Conservation (phyloP, 1,140 invertebrate genomes). For the Drosophila kohkoa region DNA sequence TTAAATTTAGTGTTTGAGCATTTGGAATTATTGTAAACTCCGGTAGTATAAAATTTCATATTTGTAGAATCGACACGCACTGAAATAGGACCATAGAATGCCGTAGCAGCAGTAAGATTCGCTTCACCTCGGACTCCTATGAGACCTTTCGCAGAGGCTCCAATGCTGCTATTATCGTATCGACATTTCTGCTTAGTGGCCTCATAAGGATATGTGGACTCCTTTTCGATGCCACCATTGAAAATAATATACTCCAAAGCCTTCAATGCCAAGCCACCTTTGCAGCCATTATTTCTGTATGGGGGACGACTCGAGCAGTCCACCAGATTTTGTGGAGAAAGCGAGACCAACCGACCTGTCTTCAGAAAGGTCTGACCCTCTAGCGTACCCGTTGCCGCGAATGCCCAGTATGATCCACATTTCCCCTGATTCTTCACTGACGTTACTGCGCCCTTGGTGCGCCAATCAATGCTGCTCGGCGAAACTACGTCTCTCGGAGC, state of each 20-base stretch:
- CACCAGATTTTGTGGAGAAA: constrained; percentile 96
- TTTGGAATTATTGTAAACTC: neutral
- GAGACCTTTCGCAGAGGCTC: too few relatives aligned
- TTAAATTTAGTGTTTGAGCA: neutral
- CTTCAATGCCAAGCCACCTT: constrained; percentile 90
- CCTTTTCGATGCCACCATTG: constrained; percentile 91
- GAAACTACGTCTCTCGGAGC: too few relatives aligned
- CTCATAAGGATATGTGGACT: constrained; percentile 90
- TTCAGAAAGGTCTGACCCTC: constrained; percentile 69
- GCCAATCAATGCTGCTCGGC: too few relatives aligned
- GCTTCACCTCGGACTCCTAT: too few relatives aligned
- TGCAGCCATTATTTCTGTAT: constrained; percentile 91
- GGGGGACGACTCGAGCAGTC: constrained; percentile 90
- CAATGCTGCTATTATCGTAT: constrained; percentile 14
- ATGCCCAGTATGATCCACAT: too few relatives aligned
- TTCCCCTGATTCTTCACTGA: too few relatives aligned
- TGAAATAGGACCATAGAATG: constrained; percentile 9
- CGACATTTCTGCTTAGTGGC: constrained; percentile 85
- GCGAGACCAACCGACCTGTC: constrained; percentile 88
- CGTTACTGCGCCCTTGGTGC: too few relatives aligned
- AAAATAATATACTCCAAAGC: constrained; percentile 92
- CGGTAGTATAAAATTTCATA: neutral
- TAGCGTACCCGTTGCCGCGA: too few relatives aligned
- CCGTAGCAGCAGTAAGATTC: constrained; percentile 86
- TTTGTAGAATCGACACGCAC: too few relatives aligned